phyloP scores from a whole-genome alignment of 1,140 invertebrate species.

The Globodera rostochiensis region DNA sequence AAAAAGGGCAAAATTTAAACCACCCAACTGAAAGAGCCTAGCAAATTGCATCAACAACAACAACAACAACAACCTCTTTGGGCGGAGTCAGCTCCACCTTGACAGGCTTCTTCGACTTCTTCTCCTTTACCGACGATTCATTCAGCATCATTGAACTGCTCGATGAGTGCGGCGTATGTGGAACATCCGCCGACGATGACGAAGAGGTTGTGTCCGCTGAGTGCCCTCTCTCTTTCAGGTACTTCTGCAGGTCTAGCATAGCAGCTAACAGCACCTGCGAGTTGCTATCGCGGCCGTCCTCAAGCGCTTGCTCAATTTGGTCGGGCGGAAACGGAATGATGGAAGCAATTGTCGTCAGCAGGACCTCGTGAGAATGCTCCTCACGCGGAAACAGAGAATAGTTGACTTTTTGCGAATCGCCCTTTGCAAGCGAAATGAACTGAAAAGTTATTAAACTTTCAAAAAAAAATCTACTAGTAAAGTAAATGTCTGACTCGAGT shows the following conservation, averaged over 20 bases:
- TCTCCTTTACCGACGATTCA: neutral
- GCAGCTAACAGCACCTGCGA: constrained; percentile 24
- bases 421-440: constrained; percentile 14
- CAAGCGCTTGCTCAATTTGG: constrained; percentile 32
- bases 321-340: constrained; percentile 26
- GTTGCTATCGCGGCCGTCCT: constrained; percentile 10
- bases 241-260: constrained; percentile 10
- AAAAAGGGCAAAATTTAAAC: too few species aligned
- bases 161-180: neutral
- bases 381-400: constrained; percentile 27
- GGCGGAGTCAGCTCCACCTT: neutral
- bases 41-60: neutral
- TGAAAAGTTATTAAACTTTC: neutral
- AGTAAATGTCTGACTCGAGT: too few species aligned
- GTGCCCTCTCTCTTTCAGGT: constrained; percentile 3
- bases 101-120: neutral
- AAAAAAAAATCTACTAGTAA: too few species aligned
- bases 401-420: neutral
- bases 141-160: neutral
- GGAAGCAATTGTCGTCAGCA: neutral
- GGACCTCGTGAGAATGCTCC: constrained; percentile 15
- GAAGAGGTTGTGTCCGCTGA: neutral
- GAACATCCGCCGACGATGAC: neutral
- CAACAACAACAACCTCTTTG: neutral
- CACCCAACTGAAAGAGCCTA: too few species aligned